These are phyloP conservation scores for Pimpla rufipes DNA, from an alignment of 2,888 invertebrate species.

Conservation along the genomic window DNA sequence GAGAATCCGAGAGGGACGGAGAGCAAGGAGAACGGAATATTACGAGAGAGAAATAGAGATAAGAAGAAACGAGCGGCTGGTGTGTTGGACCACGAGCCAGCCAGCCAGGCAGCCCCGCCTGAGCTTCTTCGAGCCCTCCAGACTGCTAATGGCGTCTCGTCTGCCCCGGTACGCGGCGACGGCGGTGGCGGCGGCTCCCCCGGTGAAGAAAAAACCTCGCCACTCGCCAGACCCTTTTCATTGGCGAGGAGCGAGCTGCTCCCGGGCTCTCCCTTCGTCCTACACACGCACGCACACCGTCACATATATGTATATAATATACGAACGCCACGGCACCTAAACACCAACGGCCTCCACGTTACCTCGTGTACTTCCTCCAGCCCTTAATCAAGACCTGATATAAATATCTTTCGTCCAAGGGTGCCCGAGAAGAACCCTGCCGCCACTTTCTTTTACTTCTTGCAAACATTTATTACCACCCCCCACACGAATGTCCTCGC, in stretches of 20 bases:
- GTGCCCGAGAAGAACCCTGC: constrained; percentile 37
- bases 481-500: background rate
- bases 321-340: background rate
- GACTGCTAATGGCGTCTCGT: constrained; percentile 67
- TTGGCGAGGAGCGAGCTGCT: constrained; percentile 38
- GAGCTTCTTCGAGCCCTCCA: constrained; percentile 61
- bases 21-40: background rate
- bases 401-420: constrained; percentile 54
- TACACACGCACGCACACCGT: constrained; percentile 4
- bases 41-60: constrained; percentile 1
- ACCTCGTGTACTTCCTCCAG: constrained; percentile 16
- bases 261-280: constrained; percentile 42
- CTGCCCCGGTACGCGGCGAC: constrained; percentile 46
- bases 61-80: constrained; percentile 23
- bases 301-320: background rate
- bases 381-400: constrained; percentile 64
- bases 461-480: constrained; percentile 41
- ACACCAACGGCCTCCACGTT: constrained; percentile 29
- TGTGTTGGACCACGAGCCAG: constrained; percentile 19
- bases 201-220: constrained; percentile 50
- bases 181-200: no score
- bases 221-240: constrained; percentile 63
- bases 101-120: no score
- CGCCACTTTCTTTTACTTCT: constrained; percentile 38
- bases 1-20: background rate